Evolutionary conservation across 2,113 vertebrate species (phyloP).

Genomic region (Anolis sagrei): DNA sequence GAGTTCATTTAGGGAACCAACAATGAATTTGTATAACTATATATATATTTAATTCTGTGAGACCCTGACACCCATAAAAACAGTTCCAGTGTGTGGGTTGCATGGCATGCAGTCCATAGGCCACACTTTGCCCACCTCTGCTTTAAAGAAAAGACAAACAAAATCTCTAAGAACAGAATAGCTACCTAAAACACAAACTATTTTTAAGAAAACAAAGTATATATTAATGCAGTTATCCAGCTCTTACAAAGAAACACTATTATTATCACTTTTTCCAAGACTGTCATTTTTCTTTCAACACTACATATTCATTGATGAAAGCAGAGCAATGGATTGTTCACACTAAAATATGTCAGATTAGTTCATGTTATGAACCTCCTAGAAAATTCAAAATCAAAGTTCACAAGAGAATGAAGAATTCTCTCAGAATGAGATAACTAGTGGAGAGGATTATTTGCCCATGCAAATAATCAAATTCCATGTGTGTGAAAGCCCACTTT

Average conservation of each 20-base stretch:
- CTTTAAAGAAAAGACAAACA: neutral
- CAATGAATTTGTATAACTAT: too few relatives aligned
- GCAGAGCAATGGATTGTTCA: neutral
- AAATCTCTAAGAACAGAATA: neutral
- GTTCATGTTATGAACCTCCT: neutral
- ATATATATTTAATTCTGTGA: too few relatives aligned
- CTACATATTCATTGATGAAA: neutral
- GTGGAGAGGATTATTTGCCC: neutral
- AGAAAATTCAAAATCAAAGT: neutral
- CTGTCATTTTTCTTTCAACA: neutral
- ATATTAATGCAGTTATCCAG: neutral
- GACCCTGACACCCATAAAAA: too few relatives aligned
- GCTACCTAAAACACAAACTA: neutral
- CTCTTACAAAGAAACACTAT: neutral
- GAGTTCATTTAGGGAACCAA: too few relatives aligned
- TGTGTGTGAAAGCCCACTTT: neutral
- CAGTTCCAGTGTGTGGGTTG: too few relatives aligned
- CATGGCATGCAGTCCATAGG: too few relatives aligned
- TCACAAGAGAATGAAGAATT: neutral
- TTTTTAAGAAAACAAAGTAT: constrained; percentile 5
- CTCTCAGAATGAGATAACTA: neutral
- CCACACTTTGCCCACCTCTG: too few relatives aligned
- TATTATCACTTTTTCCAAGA: neutral
- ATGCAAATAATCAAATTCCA: neutral
- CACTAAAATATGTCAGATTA: neutral